Conservation (phyloP, 2,888 invertebrate species). For the Furcula furcula region DNA sequence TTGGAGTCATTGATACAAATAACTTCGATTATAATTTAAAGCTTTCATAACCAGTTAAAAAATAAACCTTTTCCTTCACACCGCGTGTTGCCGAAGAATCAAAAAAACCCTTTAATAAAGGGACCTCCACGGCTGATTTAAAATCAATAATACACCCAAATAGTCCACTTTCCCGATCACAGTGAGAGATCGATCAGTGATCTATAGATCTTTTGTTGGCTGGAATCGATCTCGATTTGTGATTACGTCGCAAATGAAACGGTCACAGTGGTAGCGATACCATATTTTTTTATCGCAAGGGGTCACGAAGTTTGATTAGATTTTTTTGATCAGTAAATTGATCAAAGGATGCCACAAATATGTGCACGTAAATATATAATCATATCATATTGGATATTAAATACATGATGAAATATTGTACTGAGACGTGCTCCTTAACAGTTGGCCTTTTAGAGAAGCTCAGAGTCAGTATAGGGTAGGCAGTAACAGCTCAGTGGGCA, state of each 20-base stretch:
- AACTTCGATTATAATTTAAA: conserved; percentile 1
- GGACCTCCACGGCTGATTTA: conserved; percentile 64
- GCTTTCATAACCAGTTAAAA: conserved; percentile 1
- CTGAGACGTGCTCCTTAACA: no score
- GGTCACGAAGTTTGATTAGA: conserved; percentile 31
- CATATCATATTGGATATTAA: no score
- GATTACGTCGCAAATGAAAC: conserved; percentile 62
- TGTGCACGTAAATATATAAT: no score
- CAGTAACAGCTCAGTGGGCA: no score
- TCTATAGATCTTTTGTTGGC: conserved; percentile 70
- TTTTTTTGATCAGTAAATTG: conserved; percentile 22
- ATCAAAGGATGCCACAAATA: conserved; percentile 25
- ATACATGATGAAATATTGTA: no score
- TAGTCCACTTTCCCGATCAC: conserved; percentile 69
- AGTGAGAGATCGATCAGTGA: conserved; percentile 74
- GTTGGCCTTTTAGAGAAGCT: no score
- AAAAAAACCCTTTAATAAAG: conserved; percentile 43
- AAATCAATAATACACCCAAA: conserved; percentile 74
- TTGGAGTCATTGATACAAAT: no score
- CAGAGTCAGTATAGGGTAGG: no score
- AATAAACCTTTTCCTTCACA: conserved; percentile 7
- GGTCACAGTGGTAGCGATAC: conserved; percentile 37
- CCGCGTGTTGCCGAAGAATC: conserved; percentile 32
- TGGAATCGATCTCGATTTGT: conserved; percentile 67
- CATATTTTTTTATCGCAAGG: conserved; percentile 36